Conservation (phyloP, 1,140 invertebrate species). For the Antheraea pernyi region DNA sequence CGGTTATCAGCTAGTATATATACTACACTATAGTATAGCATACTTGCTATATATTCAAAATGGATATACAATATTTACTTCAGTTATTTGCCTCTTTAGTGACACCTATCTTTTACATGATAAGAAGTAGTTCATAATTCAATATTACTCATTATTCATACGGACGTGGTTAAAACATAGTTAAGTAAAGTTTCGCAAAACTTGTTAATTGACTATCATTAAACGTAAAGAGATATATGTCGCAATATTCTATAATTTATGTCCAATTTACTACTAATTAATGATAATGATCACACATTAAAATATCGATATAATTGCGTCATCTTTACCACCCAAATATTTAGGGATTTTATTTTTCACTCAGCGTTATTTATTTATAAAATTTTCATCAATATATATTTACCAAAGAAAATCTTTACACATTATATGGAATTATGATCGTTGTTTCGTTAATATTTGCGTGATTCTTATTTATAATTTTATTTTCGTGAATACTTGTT, state of each 20-base stretch:
- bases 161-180: neutral
- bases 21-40: too few species aligned
- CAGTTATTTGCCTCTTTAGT: neutral
- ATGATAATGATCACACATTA: conserved; percentile 54
- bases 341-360: conserved; percentile 8
- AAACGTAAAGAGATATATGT: conserved; percentile 34
- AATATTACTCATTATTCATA: neutral
- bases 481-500: neutral
- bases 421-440: too few species aligned
- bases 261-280: conserved; percentile 48
- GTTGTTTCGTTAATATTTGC: too few species aligned
- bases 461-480: neutral
- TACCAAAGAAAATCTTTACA: too few species aligned
- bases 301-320: conserved; percentile 50
- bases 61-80: neutral
- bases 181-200: neutral
- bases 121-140: neutral
- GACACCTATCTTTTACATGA: neutral
- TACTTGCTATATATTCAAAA: neutral
- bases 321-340: conserved; percentile 25
- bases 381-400: too few species aligned
- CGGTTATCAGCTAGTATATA: too few species aligned
- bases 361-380: too few species aligned
- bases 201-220: neutral
- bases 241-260: conserved; percentile 46